Evolutionary conservation across 2,888 invertebrate genomes (phyloP).

Genomic region (Dexiosoma caninum): DNA sequence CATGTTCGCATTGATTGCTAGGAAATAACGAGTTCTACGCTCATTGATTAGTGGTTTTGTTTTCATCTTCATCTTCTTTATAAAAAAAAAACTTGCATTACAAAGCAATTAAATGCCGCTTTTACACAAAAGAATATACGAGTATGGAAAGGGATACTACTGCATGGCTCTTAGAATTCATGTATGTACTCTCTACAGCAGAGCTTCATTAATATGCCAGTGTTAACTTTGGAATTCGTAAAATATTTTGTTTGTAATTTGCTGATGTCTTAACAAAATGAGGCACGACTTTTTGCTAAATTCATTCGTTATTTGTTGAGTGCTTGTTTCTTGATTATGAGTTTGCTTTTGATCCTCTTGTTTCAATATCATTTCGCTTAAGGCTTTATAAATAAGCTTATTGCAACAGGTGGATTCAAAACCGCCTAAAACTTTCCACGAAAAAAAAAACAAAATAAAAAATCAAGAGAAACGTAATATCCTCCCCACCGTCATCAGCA

Average conservation of each 20-base stretch:
- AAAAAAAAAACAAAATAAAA: background rate
- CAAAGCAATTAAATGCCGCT: slow-evolving; percentile 57
- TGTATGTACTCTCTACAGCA: background rate
- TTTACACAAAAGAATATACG: background rate
- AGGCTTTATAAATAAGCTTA: slow-evolving; percentile 70
- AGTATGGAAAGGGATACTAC: too few species aligned
- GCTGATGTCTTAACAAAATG: slow-evolving; percentile 64
- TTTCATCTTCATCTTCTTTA: slow-evolving; percentile 8
- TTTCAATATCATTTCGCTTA: slow-evolving; percentile 47
- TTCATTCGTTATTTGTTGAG: slow-evolving; percentile 17
- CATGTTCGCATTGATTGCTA: slow-evolving; percentile 6
- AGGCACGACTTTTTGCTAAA: slow-evolving; percentile 61
- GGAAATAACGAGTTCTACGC: slow-evolving; percentile 47
- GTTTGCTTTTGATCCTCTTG: slow-evolving; percentile 19
- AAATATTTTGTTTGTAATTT: slow-evolving; percentile 75
- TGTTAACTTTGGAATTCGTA: slow-evolving; percentile 75
- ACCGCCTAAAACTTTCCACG: slow-evolving; percentile 41
- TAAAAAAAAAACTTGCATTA: slow-evolving; percentile 29
- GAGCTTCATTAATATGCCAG: slow-evolving; percentile 75
- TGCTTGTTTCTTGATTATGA: slow-evolving; percentile 30
- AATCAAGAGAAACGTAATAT: slow-evolving; percentile 32
- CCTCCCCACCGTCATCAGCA: slow-evolving; percentile 36
- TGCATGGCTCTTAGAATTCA: background rate
- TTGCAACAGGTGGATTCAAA: slow-evolving; percentile 74
- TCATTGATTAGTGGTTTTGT: slow-evolving; percentile 44